phyloP scores from a whole-genome alignment of 1,140 invertebrate species.

The Brachionus paranguensis region DNA sequence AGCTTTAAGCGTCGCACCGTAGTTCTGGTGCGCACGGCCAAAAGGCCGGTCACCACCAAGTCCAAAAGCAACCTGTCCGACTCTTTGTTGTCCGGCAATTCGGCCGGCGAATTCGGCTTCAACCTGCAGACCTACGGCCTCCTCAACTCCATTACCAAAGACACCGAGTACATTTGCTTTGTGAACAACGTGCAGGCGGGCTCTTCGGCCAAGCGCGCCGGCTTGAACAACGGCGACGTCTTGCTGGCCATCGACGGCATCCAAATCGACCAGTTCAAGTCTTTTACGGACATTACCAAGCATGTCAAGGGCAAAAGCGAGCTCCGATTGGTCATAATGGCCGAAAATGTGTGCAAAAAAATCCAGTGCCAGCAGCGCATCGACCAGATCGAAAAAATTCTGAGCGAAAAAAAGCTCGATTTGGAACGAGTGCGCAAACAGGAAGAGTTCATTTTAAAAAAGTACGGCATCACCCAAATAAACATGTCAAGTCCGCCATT shows the following conservation, averaged over 20 bases:
- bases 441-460: neutral
- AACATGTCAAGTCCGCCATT: neutral
- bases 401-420: conserved; percentile 14
- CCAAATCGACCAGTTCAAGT: conserved; percentile 27
- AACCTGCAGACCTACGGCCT: conserved; percentile 8
- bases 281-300: conserved; percentile 3
- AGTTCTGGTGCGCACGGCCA: neutral
- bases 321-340: conserved; percentile 25
- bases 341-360: conserved; percentile 31
- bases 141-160: neutral
- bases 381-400: conserved; percentile 6
- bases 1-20: conserved; percentile 2
- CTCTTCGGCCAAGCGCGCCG: conserved; percentile 15
- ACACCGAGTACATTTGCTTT: conserved; percentile 33
- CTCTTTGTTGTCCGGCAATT: neutral
- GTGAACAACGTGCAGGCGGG: conserved; percentile 10
- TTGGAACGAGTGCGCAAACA: neutral
- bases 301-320: conserved; percentile 14
- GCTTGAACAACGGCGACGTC: conserved; percentile 19
- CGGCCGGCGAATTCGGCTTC: conserved; percentile 17
- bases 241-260: neutral
- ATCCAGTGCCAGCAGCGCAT: conserved; percentile 20
- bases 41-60: neutral
- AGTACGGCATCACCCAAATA: neutral
- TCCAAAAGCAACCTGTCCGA: conserved; percentile 8